Base-by-base conservation (phyloP, 2,797 vertebrate genomes). In the Melanotaenia nigrans region DNA sequence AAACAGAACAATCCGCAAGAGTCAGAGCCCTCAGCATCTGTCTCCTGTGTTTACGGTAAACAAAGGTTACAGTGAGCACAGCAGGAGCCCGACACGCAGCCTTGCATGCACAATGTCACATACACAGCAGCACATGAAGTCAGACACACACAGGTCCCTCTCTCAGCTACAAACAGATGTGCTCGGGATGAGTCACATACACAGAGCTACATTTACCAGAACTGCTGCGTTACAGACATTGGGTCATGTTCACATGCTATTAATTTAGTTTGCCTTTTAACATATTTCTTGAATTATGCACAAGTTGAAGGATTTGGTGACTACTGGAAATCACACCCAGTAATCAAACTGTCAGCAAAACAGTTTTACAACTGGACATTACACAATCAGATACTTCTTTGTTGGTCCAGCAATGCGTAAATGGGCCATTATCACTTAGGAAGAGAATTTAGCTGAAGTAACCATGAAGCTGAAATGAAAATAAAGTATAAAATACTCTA, bases 21-120 rank as follows among this genome's bases (percentile, higher is more conserved):
- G 72, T 58, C 65, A 11, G 35, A 79, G 78, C 33, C 65, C 69
- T 45, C 79, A 75, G 73, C 82, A 77, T 79, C 75, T 84, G 84
- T 71, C 79, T 77, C 62, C 56, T 65, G 75, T 87, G 79, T 84
- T 85, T 85, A 87, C 64, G 64, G 67, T 81, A 87, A 88, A 83
- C 73, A 90, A 77, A 83, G 72, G 75, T 74, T 76, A 78, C 81
- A 73, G 1, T 61, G 64, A 66, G 55, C 84, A 49, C 76, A 70
- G 62, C 65, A n/a, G 13, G 62, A 66, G 20, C 2, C 16, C 20
- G 61, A 56, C 74, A 59, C 78, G 20, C 78, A 20, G 20, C 38
- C 57, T 55, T 32, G 66, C 66, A 65, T 74, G 63, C 67, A 68
- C 24, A 42, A 68, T 58, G 61, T 67, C 68, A 71, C 66, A 75